These are phyloP conservation scores for Chrysoperla carnea DNA, from an alignment of 1,140 invertebrate species.

Conservation along the genomic window DNA sequence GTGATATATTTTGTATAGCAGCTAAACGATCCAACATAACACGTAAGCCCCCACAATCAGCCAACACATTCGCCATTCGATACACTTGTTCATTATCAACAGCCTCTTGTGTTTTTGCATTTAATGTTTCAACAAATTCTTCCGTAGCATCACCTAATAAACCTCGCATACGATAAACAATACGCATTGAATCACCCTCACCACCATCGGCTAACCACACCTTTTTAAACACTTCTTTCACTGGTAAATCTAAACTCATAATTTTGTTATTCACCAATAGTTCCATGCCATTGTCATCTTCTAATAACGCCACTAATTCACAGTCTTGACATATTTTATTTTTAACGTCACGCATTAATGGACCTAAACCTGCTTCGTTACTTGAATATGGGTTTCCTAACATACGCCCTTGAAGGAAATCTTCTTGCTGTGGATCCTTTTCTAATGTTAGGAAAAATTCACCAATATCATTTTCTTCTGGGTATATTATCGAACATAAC, in stretches of 20 bases:
- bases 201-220: slow-evolving; percentile 74
- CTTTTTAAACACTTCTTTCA: slow-evolving; percentile 83
- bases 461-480: slow-evolving; percentile 90
- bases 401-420: slow-evolving; percentile 92
- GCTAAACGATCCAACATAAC: slow-evolving; percentile 56
- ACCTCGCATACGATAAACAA: slow-evolving; percentile 96
- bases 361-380: slow-evolving; percentile 81
- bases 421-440: slow-evolving; percentile 97
- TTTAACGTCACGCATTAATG: slow-evolving; percentile 95
- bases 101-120: slow-evolving; percentile 72
- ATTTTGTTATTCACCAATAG: slow-evolving; percentile 97
- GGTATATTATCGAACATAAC: slow-evolving; percentile 92
- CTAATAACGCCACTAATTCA: slow-evolving; percentile 85
- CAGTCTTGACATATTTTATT: slow-evolving; percentile 98
- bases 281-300: slow-evolving; percentile 98
- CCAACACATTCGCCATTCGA: slow-evolving; percentile 51
- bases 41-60: slow-evolving; percentile 72
- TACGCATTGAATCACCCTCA: slow-evolving; percentile 87
- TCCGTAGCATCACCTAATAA: slow-evolving; percentile 94
- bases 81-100: slow-evolving; percentile 92
- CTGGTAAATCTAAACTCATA: slow-evolving; percentile 87
- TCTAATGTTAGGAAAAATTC: slow-evolving; percentile 94
- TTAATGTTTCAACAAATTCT: slow-evolving; percentile 91
- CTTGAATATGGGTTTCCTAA: slow-evolving; percentile 94
- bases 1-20: slow-evolving; percentile 42